Evolutionary conservation across 2,113 vertebrate genomes (phyloP), one percentile per base, ranked within the genome.

Genomic region (Lota lota): DNA sequence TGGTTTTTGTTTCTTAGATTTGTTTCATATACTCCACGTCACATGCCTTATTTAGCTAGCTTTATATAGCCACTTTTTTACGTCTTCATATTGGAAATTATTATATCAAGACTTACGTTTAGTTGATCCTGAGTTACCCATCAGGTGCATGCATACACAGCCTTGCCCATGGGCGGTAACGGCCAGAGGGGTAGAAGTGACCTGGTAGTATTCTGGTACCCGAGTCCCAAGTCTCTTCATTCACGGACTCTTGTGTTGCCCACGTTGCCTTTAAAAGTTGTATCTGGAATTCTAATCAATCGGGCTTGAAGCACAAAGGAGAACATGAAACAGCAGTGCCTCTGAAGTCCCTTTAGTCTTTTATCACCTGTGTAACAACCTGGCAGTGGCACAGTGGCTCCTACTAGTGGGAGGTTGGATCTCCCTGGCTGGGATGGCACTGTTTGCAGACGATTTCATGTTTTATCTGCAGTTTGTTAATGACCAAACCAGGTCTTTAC

Each of bases 41-140:
- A 82, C 87, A 87, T 83, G 88, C 88, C 86, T 91, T 91, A 91
- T 90, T 92, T 91, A 87, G 75, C 75, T 22, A 20, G 68, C 82
- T 89, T 84, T 82, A 77, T 87, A 70, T 76, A 68, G 76, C 71
- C 82, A 76, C 79, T 82, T 76, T 80, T 76, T 88, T 85, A 79
- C 85, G 84, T 85, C 77, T 90, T 75, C 78, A 77, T 87, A 76
- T 79, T 74, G 72, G 72, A 77, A 81, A 77, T 67, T 83, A 75
- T 84, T 47, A 74, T 84, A 80, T 79, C 73, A 68, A 69, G 62
- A 61, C 65, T 70, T 73, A 68, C 73, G 64, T 86, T 83, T 36
- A 54, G 66, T 66, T 70, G 74, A 65, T 75, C 36, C 58, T 59
- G 28, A 51, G 57, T 68, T 40, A n/a, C 53, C 28, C 62, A 58